Percentiles rank a stretch among this genome's conserved stretches.
Evolutionary conservation across 2,113 vertebrate genomes (phyloP).

Genomic region (Alexandromys fortis): DNA sequence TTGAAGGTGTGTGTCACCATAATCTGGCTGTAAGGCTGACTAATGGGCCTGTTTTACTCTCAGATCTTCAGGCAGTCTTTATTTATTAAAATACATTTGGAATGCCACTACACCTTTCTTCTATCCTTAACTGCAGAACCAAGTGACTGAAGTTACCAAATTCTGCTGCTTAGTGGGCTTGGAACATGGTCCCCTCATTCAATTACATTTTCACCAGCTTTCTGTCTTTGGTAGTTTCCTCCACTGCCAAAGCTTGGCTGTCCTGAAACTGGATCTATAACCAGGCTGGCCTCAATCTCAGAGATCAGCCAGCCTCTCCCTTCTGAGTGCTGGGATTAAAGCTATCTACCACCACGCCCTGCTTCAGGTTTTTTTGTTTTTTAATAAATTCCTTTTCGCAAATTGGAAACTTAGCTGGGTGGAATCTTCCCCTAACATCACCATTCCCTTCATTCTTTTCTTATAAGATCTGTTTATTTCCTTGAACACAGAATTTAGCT

Average conservation of each 20-base stretch:
- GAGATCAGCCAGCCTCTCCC: not conserved
- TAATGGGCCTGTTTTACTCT: too few species aligned
- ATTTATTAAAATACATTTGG: too few species aligned
- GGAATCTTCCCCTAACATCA: not conserved
- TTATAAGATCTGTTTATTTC: not conserved
- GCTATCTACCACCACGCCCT: not conserved
- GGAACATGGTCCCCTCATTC: not conserved
- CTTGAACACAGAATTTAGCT: not conserved
- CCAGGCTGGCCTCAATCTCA: not conserved
- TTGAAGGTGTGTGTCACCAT: too few species aligned
- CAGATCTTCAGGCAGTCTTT: too few species aligned
- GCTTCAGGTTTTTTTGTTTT: not conserved
- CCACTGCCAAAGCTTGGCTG: not conserved
- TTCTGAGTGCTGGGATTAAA: not conserved
- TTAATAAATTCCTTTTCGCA: not conserved
- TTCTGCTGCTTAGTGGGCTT: not conserved
- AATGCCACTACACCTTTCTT: not conserved
- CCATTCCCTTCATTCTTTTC: not conserved
- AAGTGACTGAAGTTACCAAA: not conserved
- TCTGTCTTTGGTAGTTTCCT: not conserved
- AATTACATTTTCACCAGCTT: not conserved
- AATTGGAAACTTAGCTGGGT: not conserved
- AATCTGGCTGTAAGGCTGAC: too few species aligned
- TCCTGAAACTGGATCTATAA: not conserved
- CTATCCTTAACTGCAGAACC: not conserved